Percentiles rank a stretch among this genome's conserved stretches.
Evolutionary conservation across 2,888 invertebrate genomes (phyloP).

Genomic region (Tanypteryx hageni): DNA sequence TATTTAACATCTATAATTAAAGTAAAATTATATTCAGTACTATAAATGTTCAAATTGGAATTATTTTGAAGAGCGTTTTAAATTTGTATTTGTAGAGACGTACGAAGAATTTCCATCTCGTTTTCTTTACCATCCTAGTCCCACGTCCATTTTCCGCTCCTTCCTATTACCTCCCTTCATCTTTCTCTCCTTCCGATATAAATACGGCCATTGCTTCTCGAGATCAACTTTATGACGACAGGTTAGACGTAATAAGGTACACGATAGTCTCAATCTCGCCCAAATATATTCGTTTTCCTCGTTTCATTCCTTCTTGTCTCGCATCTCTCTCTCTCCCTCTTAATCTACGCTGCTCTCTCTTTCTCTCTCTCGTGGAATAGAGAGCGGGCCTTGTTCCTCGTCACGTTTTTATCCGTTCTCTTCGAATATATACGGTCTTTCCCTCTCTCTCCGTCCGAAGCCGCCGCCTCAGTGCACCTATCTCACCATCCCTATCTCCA

Average conservation of each 20-base stretch:
- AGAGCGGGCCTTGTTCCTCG: not conserved
- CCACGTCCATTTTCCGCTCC: too few relatives aligned
- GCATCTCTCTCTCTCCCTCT: not conserved
- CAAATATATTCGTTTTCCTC: too few relatives aligned
- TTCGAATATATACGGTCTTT: not conserved
- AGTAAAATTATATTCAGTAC: too few relatives aligned
- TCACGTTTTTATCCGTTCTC: slow-evolving; percentile 35
- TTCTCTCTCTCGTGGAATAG: not conserved
- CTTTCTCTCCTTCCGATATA: not conserved
- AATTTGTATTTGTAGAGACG: too few relatives aligned
- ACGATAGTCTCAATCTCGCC: not conserved
- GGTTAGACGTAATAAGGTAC: not conserved
- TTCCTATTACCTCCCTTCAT: not conserved
- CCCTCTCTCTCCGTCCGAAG: not conserved
- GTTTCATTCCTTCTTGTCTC: too few relatives aligned
- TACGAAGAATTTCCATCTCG: too few relatives aligned
- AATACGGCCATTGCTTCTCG: not conserved
- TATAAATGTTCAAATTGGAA: too few relatives aligned
- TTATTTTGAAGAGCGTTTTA: too few relatives aligned
- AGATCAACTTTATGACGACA: slow-evolving; percentile 6
- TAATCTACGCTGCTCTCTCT: not conserved
- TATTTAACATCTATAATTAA: too few relatives aligned
- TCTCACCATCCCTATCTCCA: not conserved
- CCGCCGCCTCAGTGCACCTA: not conserved
- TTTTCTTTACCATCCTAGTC: too few relatives aligned